Percentiles rank a stretch among this genome's conserved stretches.
Evolutionary conservation across 2,113 vertebrate species (phyloP).

Genomic region (Bolborhynchus lineola): DNA sequence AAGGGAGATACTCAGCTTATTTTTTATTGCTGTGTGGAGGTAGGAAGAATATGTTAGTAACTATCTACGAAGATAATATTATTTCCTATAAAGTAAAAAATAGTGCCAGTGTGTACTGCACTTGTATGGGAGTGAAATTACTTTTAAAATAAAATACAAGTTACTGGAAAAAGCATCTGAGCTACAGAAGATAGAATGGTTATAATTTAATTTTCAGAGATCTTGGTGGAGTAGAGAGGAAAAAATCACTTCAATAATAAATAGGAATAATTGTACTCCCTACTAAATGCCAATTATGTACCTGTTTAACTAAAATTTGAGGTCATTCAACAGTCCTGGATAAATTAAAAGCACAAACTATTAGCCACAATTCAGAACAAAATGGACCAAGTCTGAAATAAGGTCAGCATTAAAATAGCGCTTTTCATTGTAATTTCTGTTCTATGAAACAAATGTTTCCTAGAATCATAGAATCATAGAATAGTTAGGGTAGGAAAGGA

Average conservation of each 20-base stretch:
- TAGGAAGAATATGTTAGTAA: neutral
- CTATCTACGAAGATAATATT: neutral
- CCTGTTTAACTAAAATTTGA: neutral
- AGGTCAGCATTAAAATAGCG: neutral
- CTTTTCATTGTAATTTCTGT: neutral
- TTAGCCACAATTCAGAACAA: neutral
- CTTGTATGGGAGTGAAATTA: neutral
- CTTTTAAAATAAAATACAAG: neutral
- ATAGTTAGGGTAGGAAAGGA: no score
- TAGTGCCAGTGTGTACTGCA: neutral
- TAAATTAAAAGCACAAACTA: neutral
- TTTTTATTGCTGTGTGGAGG: neutral
- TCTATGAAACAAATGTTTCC: neutral
- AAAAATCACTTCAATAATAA: neutral
- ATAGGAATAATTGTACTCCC: neutral
- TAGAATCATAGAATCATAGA: neutral
- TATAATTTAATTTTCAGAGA: neutral
- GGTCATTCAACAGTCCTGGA: neutral
- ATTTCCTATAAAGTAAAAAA: neutral
- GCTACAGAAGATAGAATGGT: neutral
- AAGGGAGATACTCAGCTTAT: neutral
- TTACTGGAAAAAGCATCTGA: neutral
- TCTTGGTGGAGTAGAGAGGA: neutral
- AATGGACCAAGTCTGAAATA: neutral
- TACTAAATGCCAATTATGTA: neutral